These are phyloP conservation scores for Peromyscus californicus DNA, from an alignment of 2,113 vertebrate genomes.

Conservation along the genomic window DNA sequence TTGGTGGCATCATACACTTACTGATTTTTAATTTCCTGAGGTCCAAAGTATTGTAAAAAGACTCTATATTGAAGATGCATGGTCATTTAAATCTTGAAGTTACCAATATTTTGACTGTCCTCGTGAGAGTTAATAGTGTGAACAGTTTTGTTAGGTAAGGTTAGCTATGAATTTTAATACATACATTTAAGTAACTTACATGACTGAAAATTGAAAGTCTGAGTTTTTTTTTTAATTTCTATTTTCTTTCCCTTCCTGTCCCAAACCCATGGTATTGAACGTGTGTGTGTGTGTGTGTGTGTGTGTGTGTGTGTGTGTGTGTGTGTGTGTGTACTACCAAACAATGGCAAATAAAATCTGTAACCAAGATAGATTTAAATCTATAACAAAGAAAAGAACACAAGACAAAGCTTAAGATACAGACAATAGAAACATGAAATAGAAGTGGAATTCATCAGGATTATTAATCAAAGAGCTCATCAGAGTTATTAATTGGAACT, in stretches of 20 bases:
- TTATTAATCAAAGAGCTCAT: constrained; percentile 72
- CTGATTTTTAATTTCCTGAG: constrained; percentile 27
- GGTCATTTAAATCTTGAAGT: constrained; percentile 51
- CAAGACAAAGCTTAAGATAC: constrained; percentile 44
- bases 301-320: neutral
- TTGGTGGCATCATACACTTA: neutral
- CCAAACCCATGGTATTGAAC: neutral
- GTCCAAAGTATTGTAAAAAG: neutral
- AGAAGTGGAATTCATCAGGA: constrained; percentile 57
- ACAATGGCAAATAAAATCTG: constrained; percentile 22
- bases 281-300: neutral
- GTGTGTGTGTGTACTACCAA: neutral
- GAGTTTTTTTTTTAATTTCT: neutral
- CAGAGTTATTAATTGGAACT: constrained; percentile 71
- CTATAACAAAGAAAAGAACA: constrained; percentile 2
- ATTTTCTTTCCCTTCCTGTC: neutral
- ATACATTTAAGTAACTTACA: constrained; percentile 3
- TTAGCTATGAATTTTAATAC: constrained; percentile 8
- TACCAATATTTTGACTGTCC: neutral
- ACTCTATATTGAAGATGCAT: neutral
- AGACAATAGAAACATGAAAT: constrained; percentile 61
- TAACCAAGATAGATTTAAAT: constrained; percentile 43
- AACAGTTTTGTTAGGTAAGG: neutral
- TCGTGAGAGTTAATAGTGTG: neutral
- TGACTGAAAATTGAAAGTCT: constrained; percentile 5